These are phyloP conservation scores for Drosophila seguyi DNA, from an alignment of 1,140 invertebrate species.

Conservation along the genomic window DNA sequence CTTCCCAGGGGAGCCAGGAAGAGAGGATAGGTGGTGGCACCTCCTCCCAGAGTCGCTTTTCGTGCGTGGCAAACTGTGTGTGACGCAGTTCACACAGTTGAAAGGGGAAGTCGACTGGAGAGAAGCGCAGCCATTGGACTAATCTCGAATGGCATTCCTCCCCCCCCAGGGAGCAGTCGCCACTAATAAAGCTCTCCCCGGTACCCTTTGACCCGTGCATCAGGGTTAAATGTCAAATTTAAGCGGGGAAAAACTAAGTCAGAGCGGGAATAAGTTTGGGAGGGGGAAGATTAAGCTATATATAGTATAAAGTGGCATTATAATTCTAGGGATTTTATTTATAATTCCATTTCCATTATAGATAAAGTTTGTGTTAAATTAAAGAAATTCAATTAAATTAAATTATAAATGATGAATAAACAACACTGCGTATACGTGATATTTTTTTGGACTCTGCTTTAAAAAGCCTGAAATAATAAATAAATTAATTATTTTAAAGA, in stretches of 20 bases:
- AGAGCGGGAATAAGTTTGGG: too few species aligned
- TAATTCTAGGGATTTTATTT: background rate
- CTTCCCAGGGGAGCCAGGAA: background rate
- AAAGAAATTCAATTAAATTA: too few species aligned
- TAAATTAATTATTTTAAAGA: too few species aligned
- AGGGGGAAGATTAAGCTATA: too few species aligned
- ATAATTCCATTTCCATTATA: background rate
- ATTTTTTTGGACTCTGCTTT: too few species aligned
- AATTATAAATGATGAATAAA: too few species aligned
- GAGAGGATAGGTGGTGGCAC: background rate
- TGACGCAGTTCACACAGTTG: constrained; percentile 9
- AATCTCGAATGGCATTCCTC: constrained; percentile 34
- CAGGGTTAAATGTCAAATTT: constrained; percentile 7
- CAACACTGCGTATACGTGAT: too few species aligned
- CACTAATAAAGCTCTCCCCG: constrained; percentile 7
- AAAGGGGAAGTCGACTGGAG: constrained; percentile 9
- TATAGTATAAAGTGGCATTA: too few species aligned
- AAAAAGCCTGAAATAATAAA: too few species aligned
- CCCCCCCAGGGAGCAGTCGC: constrained; percentile 16
- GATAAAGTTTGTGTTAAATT: background rate
- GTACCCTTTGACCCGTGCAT: background rate
- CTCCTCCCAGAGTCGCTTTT: background rate
- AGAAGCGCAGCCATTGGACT: constrained; percentile 28
- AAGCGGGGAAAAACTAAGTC: background rate
- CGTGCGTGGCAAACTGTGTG: constrained; percentile 49